Evolutionary conservation across 2,113 vertebrate species (phyloP).

Genomic region (Zootoca vivipara): DNA sequence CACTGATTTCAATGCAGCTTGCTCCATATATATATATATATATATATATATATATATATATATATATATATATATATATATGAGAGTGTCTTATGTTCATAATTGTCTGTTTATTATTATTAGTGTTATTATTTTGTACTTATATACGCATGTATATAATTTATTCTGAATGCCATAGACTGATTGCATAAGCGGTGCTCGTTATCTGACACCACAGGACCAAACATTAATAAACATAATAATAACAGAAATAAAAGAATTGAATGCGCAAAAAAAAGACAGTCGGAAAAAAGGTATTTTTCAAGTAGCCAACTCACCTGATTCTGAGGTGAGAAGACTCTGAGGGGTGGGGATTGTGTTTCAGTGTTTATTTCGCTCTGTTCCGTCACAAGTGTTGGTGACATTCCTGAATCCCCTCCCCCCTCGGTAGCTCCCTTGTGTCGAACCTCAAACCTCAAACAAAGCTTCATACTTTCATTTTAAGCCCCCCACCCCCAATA

Average conservation of each 20-base stretch:
- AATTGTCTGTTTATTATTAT: background rate
- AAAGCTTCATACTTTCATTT: background rate
- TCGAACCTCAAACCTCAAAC: background rate
- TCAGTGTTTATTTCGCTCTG: constrained; percentile 7
- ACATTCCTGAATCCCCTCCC: background rate
- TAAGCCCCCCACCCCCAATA: background rate
- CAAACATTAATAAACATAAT: background rate
- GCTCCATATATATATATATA: background rate
- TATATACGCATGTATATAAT: background rate
- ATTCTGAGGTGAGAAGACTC: fast-evolving
- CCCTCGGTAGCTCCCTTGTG: background rate
- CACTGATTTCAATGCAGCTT: background rate
- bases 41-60: background rate
- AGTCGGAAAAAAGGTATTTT: background rate
- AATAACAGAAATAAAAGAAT: background rate
- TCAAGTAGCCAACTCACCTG: fast-evolving
- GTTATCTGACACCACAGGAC: background rate
- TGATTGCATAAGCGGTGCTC: background rate
- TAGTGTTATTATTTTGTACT: background rate
- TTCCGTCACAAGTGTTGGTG: background rate
- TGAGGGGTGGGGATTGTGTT: background rate
- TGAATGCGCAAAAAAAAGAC: background rate
- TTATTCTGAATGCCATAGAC: background rate
- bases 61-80: background rate
- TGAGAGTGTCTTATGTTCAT: background rate